Evolutionary conservation across 2,888 invertebrate species (phyloP), one percentile per base, ranked within the genome.

Genomic region (Spodoptera exigua): DNA sequence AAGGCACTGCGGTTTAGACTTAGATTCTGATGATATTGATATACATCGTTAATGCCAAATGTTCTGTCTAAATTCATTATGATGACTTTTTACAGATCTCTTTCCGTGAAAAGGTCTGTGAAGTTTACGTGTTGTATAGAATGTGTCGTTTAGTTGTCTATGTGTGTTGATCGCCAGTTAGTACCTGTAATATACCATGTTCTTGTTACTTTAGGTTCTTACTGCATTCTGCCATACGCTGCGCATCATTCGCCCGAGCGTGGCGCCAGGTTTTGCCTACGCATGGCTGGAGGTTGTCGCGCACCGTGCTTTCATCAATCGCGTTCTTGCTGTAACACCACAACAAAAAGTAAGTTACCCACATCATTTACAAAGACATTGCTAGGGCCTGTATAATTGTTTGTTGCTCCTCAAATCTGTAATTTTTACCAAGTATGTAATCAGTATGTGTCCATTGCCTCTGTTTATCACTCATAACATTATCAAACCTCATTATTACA

Each of bases 221-320:
- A 98, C 98, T 14, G 99, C 99, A 9, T 99, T 99, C 91, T 99
- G 99, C 87, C 98, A 99, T 91, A 98, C 98, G 0, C 95, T 99
- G 74, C 99, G 99, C 84, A 97, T 99, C 77, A 94, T 99, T 71
- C 95, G 98, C 57, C 99, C 99, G 10, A 96, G 96, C 44, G 97
- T 98, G 78, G 99, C 98, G 0, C 99, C 99, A 0, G 99, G 98
- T 0, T 99, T 99, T 90, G 97, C 99, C 58, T 99, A 98, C 89
- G 98, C 99, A 2, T 99, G 99, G 99, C 94, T 99, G 58, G 99
- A 99, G 90, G 94, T 99, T 45, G 97, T 99, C 39, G 99, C 99
- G 0, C 99, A 99, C 90, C 96, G 99, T 54, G 97, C 98, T 0
- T 99, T 99, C 90, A 97, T 99, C 83, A 99, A 98, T 52, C 95